Evolutionary conservation across 2,113 vertebrate genomes (phyloP).

Genomic region (Thryonomys swinderianus): DNA sequence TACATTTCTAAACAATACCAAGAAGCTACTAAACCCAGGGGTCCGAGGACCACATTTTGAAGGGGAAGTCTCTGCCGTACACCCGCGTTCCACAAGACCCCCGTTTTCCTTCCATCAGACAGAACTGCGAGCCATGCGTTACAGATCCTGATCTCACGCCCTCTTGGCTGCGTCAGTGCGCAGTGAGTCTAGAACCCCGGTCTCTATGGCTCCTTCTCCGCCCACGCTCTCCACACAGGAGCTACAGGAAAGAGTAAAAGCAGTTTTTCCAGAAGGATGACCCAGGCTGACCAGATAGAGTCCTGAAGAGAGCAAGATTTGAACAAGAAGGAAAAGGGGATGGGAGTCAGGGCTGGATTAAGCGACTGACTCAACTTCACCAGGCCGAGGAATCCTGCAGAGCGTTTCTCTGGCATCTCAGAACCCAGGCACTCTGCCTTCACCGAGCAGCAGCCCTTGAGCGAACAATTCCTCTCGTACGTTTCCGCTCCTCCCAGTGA

Average conservation of each 20-base stretch:
- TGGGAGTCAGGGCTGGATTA: background rate
- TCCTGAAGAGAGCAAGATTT: background rate
- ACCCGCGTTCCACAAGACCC: accelerated
- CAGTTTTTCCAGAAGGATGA: background rate
- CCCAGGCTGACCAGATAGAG: background rate
- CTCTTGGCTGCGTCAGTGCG: background rate
- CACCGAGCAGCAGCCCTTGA: background rate
- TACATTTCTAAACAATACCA: background rate
- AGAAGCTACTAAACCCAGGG: background rate
- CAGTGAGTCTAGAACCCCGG: too few relatives aligned
- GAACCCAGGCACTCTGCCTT: background rate
- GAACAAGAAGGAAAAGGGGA: background rate
- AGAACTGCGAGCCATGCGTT: background rate
- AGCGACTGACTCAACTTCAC: background rate
- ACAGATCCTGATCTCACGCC: background rate
- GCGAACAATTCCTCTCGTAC: background rate
- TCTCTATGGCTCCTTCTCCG: background rate
- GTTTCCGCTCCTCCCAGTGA: background rate
- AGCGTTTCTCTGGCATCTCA: background rate
- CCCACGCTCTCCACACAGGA: background rate
- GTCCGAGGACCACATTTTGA: background rate
- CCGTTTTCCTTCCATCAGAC: background rate
- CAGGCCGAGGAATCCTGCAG: background rate
- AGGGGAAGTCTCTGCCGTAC: background rate
- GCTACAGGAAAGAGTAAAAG: background rate